A percentile compares a stretch with the other conserved stretches of the same genome.
phyloP scores from a whole-genome alignment of 2,113 vertebrate species.

The Nothoprocta pentlandii region DNA sequence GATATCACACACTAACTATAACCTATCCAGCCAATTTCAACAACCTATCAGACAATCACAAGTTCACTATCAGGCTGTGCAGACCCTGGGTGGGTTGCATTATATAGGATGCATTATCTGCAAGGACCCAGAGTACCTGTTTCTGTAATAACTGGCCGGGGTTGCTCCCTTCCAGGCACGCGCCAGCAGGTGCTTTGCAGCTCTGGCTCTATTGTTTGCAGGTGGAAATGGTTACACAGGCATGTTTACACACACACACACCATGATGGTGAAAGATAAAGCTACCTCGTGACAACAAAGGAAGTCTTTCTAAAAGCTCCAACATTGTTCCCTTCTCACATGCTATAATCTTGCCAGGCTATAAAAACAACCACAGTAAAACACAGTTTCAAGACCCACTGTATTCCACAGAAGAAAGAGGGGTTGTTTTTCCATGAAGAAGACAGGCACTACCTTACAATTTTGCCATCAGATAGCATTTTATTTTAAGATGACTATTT shows the following conservation, averaged over 20 bases:
- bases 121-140: neutral
- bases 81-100: neutral
- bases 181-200: slow-evolving; percentile 61
- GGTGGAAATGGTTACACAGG: slow-evolving; percentile 33
- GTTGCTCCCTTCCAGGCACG: slow-evolving; percentile 22
- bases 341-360: neutral
- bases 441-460: neutral
- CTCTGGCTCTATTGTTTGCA: slow-evolving; percentile 42
- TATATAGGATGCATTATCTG: neutral
- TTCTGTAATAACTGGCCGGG: neutral
- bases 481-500: neutral
- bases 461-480: neutral
- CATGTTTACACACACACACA: slow-evolving; percentile 32
- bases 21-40: neutral
- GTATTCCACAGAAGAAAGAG: neutral
- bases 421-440: neutral
- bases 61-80: neutral
- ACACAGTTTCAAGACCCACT: neutral
- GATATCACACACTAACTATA: neutral
- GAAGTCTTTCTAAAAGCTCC: slow-evolving; percentile 47
- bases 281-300: slow-evolving; percentile 39
- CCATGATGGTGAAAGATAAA: slow-evolving; percentile 45
- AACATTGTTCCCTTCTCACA: slow-evolving; percentile 24
- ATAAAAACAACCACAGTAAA: slow-evolving; percentile 7
- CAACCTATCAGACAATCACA: neutral